Evolutionary conservation across 2,888 invertebrate species (phyloP).

Genomic region (Trachelus stipa): DNA sequence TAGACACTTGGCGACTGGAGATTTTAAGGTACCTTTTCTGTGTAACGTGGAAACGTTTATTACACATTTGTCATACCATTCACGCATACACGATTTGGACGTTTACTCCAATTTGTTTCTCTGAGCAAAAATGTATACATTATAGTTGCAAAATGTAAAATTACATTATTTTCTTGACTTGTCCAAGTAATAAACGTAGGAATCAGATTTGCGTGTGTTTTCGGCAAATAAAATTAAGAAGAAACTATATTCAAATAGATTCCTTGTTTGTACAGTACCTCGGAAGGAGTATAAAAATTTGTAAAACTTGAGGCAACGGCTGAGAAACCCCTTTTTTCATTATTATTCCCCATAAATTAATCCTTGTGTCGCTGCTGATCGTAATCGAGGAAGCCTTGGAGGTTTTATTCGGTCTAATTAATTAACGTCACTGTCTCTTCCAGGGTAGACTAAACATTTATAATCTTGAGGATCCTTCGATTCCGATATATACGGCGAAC

Average conservation of each 20-base stretch:
- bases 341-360: not conserved
- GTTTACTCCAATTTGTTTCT: not conserved
- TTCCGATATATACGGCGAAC: slow-evolving; percentile 82
- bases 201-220: not conserved
- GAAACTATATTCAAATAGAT: not conserved
- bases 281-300: not conserved
- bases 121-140: not conserved
- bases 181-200: not conserved
- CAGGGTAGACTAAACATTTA: slow-evolving; percentile 71
- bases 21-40: slow-evolving; percentile 72
- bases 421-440: slow-evolving; percentile 24
- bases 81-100: not conserved
- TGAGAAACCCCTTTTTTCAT: not conserved
- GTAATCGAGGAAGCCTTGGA: not conserved
- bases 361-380: not conserved
- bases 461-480: slow-evolving; percentile 77
- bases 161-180: not conserved
- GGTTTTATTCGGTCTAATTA: not conserved
- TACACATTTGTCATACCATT: not conserved
- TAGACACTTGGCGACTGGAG: slow-evolving; percentile 89
- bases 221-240: too few species aligned
- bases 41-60: not conserved
- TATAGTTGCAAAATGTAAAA: not conserved
- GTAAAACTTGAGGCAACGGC: not conserved
- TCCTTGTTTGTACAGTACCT: not conserved